Conservation (phyloP, 2,113 vertebrate species). For the Nothocercus nigrocapillus region DNA sequence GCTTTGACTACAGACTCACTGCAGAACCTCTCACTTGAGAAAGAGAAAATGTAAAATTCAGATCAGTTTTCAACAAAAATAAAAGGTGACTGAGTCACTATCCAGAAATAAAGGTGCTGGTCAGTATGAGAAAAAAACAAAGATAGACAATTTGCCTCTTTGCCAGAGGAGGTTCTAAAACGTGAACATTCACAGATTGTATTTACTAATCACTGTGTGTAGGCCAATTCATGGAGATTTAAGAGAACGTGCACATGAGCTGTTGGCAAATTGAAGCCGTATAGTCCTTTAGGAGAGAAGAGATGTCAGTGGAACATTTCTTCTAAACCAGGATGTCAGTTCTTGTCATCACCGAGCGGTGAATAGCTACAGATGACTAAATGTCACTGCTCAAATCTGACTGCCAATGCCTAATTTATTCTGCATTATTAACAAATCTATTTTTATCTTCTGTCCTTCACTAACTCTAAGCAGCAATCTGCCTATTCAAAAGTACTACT, state of each 20-base stretch:
- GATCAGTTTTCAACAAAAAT: background rate
- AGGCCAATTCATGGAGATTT: background rate
- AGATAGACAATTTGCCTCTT: background rate
- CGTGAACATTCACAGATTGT: rapidly evolving
- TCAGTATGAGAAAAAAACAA: background rate
- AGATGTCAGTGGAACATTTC: background rate
- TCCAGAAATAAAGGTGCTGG: background rate
- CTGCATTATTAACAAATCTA: constrained; percentile 16
- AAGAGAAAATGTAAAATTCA: background rate
- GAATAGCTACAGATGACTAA: background rate
- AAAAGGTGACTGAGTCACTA: background rate
- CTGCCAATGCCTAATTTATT: background rate
- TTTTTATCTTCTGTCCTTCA: constrained; percentile 1
- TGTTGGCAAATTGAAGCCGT: background rate
- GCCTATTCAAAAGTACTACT: background rate
- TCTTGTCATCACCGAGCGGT: background rate
- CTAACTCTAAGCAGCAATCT: background rate
- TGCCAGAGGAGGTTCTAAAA: background rate
- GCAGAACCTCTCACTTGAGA: background rate
- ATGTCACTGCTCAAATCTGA: background rate
- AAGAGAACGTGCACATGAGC: background rate
- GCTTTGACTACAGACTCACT: background rate
- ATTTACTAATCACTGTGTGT: background rate
- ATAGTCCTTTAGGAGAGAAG: rapidly evolving
- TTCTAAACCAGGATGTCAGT: background rate